phyloP scores from a whole-genome alignment of 37 sponge, comb jelly and placozoan genomes.

The Cladorhizidae sp. region DNA sequence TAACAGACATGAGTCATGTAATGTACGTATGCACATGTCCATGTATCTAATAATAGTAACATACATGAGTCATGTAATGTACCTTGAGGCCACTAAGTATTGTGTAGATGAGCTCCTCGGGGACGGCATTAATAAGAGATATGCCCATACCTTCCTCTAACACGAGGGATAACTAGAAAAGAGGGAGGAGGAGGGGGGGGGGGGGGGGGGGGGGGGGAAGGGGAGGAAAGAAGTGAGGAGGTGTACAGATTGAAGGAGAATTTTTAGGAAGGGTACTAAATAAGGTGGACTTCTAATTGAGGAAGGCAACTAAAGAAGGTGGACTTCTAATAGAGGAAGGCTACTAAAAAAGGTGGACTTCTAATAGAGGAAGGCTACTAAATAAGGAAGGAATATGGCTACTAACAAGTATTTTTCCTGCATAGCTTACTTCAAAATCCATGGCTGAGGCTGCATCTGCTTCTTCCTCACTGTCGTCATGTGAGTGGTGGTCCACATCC shows the following conservation, averaged over 20 bases:
- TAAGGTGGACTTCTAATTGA: no score
- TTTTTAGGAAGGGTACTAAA: no score
- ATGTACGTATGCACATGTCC: neutral
- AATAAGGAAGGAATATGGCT: no score
- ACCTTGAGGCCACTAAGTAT: constrained; percentile 60
- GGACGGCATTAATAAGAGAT: constrained; percentile 81
- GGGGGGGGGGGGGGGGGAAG: neutral
- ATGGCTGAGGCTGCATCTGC: neutral
- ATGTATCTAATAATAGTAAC: neutral
- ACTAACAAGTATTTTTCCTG: no score
- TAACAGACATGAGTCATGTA: no score
- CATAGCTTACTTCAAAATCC: constrained; percentile 39
- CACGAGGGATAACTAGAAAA: constrained; percentile 49
- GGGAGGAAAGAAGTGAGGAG: no score
- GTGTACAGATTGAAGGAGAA: no score
- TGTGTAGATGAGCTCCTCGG: constrained; percentile 80
- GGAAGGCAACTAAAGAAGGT: no score
- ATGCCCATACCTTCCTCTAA: constrained; percentile 72
- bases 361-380: no score
- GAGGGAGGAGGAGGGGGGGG: neutral
- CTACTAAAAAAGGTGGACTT: no score
- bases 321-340: no score
- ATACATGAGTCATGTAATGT: no score
- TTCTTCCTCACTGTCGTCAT: constrained; percentile 45
- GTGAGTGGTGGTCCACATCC: constrained; percentile 8